A percentile compares a stretch with the other conserved stretches of the same genome.
These are phyloP conservation scores for Agrypnia vestita DNA, from an alignment of 1,140 invertebrate species.

Conservation along the genomic window DNA sequence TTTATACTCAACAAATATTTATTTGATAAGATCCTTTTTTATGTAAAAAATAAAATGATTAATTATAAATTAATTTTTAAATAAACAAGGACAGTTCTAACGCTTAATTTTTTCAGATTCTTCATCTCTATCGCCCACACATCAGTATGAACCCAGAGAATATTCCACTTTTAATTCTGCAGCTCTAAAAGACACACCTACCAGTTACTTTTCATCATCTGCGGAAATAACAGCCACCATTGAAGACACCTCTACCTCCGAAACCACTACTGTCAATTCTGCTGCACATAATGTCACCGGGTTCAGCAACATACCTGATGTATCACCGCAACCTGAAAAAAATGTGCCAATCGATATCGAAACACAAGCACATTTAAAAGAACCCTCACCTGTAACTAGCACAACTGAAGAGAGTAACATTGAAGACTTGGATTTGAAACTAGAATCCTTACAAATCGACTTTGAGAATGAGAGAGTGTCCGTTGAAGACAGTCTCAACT, in stretches of 20 bases:
- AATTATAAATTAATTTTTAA: too few species aligned
- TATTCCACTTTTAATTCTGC: slow-evolving; percentile 48
- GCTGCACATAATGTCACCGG: background rate
- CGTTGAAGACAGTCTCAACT: slow-evolving; percentile 54
- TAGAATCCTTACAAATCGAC: slow-evolving; percentile 61
- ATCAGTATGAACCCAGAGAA: slow-evolving; percentile 49
- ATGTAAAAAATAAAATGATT: too few species aligned
- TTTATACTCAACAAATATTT: too few species aligned
- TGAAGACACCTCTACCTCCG: background rate
- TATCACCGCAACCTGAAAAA: slow-evolving; percentile 13
- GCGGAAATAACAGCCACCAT: slow-evolving; percentile 15
- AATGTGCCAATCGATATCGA: background rate
- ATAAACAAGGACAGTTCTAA: too few species aligned
- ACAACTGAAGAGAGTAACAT: slow-evolving; percentile 65
- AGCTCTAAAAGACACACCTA: slow-evolving; percentile 39
- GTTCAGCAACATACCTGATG: background rate
- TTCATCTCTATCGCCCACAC: slow-evolving; percentile 37
- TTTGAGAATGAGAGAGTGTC: slow-evolving; percentile 58
- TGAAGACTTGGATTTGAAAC: slow-evolving; percentile 70
- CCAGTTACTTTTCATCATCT: background rate
- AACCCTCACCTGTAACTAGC: background rate
- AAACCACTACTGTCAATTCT: background rate
- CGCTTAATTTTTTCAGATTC: slow-evolving; percentile 47
- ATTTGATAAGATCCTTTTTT: too few species aligned
- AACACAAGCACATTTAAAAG: slow-evolving; percentile 25